phyloP scores from a whole-genome alignment of 2,888 invertebrate species.

The Lycaena phlaeas region DNA sequence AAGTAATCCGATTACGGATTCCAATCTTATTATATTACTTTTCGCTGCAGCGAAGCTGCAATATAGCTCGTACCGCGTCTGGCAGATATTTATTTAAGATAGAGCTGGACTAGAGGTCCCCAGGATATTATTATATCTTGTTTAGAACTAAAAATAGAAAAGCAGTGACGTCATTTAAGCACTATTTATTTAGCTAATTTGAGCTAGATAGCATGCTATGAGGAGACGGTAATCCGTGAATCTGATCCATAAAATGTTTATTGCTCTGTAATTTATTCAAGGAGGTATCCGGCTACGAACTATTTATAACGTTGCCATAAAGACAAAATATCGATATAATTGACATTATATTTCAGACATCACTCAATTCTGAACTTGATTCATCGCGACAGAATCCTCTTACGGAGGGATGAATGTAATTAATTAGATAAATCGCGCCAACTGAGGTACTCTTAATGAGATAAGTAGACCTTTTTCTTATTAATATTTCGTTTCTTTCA shows the following conservation, averaged over 20 bases:
- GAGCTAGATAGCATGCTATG: no score
- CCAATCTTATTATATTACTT: constrained; percentile 7
- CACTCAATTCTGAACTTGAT: constrained; percentile 9
- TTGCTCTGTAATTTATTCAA: no score
- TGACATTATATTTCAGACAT: neutral
- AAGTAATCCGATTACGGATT: constrained; percentile 5
- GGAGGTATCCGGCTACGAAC: no score
- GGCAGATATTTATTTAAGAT: constrained; percentile 4
- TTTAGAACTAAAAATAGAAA: no score
- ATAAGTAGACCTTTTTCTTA: constrained; percentile 30
- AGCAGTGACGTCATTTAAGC: no score
- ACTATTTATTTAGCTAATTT: no score
- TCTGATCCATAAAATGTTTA: no score
- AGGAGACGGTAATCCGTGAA: no score
- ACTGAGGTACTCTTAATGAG: constrained; percentile 33
- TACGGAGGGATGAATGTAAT: constrained; percentile 49
- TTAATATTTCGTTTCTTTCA: constrained; percentile 1
- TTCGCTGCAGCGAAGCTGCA: neutral
- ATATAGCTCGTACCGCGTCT: neutral
- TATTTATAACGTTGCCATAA: no score
- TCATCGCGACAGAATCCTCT: constrained; percentile 26
- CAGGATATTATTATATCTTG: neutral
- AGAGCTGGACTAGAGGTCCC: neutral
- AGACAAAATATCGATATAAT: neutral
- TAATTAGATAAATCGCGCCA: constrained; percentile 54